These are phyloP conservation scores for Chondrilla cf. caribensis DNA, from an alignment of 37 sponge, comb jelly and placozoan genomes.

Conservation along the genomic window DNA sequence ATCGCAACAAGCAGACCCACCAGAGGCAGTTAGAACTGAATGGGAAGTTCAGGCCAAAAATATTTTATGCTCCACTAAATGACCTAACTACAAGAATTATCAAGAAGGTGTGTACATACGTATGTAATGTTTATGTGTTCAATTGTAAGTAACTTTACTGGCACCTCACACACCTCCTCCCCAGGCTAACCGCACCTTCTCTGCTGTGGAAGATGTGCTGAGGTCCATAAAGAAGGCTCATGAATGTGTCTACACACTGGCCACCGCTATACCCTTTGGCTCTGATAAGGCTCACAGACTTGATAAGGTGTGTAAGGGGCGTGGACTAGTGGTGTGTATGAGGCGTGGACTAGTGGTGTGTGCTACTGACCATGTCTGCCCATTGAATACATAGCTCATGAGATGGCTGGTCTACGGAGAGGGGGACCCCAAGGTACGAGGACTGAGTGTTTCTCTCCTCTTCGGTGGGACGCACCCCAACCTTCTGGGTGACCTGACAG, in stretches of 20 bases:
- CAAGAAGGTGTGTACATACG: conserved; percentile 28
- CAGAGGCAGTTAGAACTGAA: background rate
- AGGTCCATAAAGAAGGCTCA: conserved; percentile 2
- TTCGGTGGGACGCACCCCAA: background rate
- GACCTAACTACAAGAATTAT: conserved; percentile 36
- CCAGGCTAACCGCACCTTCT: conserved; percentile 53
- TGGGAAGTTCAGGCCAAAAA: conserved; percentile 44
- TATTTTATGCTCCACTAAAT: conserved; percentile 58
- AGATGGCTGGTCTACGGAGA: background rate
- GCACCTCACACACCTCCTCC: background rate
- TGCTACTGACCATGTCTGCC: no score
- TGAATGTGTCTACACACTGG: no score
- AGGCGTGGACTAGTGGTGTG: no score
- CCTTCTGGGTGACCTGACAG: background rate
- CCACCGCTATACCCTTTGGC: no score
- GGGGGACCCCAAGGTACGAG: background rate
- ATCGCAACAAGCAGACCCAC: background rate
- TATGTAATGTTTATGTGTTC: background rate
- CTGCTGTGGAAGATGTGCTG: conserved; percentile 20
- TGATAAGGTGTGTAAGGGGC: no score
- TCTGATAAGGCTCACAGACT: no score
- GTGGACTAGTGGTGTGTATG: no score
- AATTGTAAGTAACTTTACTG: background rate
- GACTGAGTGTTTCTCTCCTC: background rate
- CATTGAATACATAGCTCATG: background rate